Percentiles rank a stretch among this genome's conserved stretches.
Evolutionary conservation across 1,140 invertebrate species (phyloP).

Genomic region (Megalopta genalis): DNA sequence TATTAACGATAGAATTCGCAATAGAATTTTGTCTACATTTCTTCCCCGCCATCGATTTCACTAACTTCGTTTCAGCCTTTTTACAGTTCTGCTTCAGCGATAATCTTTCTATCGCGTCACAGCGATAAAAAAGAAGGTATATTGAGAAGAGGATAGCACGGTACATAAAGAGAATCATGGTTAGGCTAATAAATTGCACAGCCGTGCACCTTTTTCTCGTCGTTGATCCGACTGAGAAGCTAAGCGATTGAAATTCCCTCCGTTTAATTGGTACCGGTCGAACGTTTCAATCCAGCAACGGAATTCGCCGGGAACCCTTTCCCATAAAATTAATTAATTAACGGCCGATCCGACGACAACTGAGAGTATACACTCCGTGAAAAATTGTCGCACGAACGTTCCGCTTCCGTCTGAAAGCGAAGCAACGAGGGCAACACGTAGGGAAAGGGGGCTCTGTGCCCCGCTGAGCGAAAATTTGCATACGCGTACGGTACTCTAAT

Average conservation of each 20-base stretch:
- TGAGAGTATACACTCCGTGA: constrained; percentile 44
- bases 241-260: constrained; percentile 22
- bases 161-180: too few species aligned
- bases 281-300: constrained; percentile 37
- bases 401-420: neutral
- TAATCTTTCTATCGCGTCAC: too few species aligned
- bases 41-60: too few species aligned
- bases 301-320: constrained; percentile 26
- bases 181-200: too few species aligned
- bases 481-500: constrained; percentile 68
- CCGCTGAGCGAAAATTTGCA: constrained; percentile 69
- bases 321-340: constrained; percentile 61
- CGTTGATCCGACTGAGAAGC: neutral
- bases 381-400: constrained; percentile 28
- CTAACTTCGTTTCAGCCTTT: too few species aligned
- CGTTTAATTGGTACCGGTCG: neutral
- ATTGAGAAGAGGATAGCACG: too few species aligned
- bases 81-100: too few species aligned
- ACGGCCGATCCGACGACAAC: constrained; percentile 45
- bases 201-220: too few species aligned
- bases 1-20: too few species aligned
- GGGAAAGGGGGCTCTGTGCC: constrained; percentile 52
- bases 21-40: too few species aligned
- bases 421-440: constrained; percentile 16
- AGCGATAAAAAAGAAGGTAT: too few species aligned